Evolutionary conservation across 2,888 invertebrate genomes (phyloP).

Genomic region (Acrobasis suavella): DNA sequence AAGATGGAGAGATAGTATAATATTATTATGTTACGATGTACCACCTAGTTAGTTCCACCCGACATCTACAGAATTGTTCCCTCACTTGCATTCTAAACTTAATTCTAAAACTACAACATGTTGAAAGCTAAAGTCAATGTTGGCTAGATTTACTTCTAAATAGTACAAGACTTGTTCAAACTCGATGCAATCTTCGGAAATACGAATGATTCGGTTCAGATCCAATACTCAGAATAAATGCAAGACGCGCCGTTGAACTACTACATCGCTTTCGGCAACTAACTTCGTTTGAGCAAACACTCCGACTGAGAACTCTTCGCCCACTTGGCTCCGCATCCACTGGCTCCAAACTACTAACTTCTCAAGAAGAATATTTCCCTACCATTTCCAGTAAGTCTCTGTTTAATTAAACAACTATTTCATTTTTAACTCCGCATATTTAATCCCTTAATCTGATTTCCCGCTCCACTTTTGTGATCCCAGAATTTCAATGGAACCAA

Average conservation of each 20-base stretch:
- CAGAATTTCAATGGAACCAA: constrained; percentile 1
- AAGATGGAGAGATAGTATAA: neutral
- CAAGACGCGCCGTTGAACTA: constrained; percentile 46
- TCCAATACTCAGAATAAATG: constrained; percentile 60
- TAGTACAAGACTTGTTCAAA: constrained; percentile 9
- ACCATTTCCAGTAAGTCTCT: constrained; percentile 39
- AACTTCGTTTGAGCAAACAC: constrained; percentile 65
- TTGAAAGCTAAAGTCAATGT: neutral
- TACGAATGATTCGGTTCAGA: constrained; percentile 54
- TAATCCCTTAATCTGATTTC: constrained; percentile 17
- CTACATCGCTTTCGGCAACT: constrained; percentile 55
- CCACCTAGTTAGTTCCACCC: no score
- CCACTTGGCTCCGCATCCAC: constrained; percentile 55
- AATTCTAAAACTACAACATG: neutral
- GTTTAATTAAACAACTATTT: constrained; percentile 44
- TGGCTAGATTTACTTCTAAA: constrained; percentile 7
- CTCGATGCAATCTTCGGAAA: constrained; percentile 33
- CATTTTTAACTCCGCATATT: constrained; percentile 10
- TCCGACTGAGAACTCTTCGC: constrained; percentile 52
- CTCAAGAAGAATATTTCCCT: constrained; percentile 42
- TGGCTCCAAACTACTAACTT: constrained; percentile 45
- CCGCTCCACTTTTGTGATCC: constrained; percentile 10
- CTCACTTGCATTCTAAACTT: neutral
- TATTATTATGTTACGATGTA: no score
- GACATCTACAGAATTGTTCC: neutral